A percentile compares a stretch with the other conserved stretches of the same genome.
phyloP scores from a whole-genome alignment of 2,113 vertebrate species.

The Pyxicephalus adspersus region DNA sequence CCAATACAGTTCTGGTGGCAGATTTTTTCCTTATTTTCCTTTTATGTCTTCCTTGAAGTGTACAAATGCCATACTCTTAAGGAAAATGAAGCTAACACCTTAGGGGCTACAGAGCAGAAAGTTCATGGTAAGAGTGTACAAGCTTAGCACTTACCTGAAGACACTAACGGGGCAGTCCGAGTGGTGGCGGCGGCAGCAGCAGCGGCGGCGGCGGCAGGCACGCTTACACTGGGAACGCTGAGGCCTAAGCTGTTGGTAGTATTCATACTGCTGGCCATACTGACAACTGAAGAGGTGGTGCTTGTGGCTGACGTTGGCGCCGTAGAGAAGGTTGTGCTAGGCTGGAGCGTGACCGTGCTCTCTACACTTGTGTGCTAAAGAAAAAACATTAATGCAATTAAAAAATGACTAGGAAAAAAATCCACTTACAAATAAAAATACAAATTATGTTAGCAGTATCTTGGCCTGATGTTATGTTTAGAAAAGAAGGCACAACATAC shows the following conservation, averaged over 20 bases:
- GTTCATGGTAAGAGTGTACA: too few species aligned
- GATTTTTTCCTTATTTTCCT: too few species aligned
- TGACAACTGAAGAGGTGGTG: slow-evolving; percentile 74
- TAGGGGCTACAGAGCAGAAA: too few species aligned
- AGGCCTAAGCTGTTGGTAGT: slow-evolving; percentile 79
- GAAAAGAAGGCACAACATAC: too few species aligned
- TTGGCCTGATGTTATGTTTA: too few species aligned
- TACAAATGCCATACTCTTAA: too few species aligned
- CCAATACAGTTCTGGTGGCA: too few species aligned
- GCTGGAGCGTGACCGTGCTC: slow-evolving; percentile 75
- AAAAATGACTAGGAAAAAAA: neutral
- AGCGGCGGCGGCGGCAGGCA: slow-evolving; percentile 70
- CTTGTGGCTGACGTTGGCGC: slow-evolving; percentile 68
- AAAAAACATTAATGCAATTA: slow-evolving; percentile 54
- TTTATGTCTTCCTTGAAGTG: too few species aligned
- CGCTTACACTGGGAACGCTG: slow-evolving; percentile 76
- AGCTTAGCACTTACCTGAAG: slow-evolving; percentile 73
- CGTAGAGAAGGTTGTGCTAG: slow-evolving; percentile 77
- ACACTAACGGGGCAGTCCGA: slow-evolving; percentile 81
- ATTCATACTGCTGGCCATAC: slow-evolving; percentile 75
- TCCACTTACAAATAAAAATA: too few species aligned
- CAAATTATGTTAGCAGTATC: too few species aligned
- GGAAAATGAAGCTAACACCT: too few species aligned
- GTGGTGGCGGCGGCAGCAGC: slow-evolving; percentile 68
- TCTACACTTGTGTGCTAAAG: slow-evolving; percentile 85